Percentiles rank a stretch among this genome's conserved stretches.
These are phyloP conservation scores for Blennius ocellaris DNA, from an alignment of 2,113 vertebrate species.

Conservation along the genomic window DNA sequence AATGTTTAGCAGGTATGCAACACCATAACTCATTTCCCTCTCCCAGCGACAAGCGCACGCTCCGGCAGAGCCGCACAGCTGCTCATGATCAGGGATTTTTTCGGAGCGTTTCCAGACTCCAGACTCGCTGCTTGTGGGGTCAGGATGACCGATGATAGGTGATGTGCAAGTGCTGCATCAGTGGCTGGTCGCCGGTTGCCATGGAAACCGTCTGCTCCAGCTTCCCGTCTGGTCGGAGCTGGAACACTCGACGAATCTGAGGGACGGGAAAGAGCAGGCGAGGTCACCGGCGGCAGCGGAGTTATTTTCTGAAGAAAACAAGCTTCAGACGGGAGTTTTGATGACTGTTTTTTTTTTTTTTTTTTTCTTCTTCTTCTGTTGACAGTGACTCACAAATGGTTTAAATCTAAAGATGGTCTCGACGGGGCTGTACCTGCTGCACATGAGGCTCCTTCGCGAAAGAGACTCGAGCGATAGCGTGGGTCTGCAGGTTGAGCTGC, in stretches of 20 bases:
- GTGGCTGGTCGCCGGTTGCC: conserved; percentile 91
- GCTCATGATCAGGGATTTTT: background rate
- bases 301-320: background rate
- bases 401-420: background rate
- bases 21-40: background rate
- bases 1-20: background rate
- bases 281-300: background rate
- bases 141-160: conserved; percentile 86
- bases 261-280: background rate
- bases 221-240: conserved; percentile 90
- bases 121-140: conserved; percentile 23
- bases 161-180: conserved; percentile 92
- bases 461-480: conserved; percentile 89
- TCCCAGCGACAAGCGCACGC: background rate
- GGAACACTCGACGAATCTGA: conserved; percentile 91
- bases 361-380: background rate
- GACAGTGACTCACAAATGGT: background rate
- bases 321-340: background rate
- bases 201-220: conserved; percentile 96
- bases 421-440: conserved; percentile 84
- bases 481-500: conserved; percentile 87
- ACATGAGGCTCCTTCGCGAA: conserved; percentile 93
- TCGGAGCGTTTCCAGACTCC: conserved; percentile 1
- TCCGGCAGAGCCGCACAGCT: background rate
- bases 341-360: background rate